Percentiles rank a stretch among this genome's conserved stretches.
phyloP scores from a whole-genome alignment of 2,797 vertebrate species.

The Australoheros facetus region DNA sequence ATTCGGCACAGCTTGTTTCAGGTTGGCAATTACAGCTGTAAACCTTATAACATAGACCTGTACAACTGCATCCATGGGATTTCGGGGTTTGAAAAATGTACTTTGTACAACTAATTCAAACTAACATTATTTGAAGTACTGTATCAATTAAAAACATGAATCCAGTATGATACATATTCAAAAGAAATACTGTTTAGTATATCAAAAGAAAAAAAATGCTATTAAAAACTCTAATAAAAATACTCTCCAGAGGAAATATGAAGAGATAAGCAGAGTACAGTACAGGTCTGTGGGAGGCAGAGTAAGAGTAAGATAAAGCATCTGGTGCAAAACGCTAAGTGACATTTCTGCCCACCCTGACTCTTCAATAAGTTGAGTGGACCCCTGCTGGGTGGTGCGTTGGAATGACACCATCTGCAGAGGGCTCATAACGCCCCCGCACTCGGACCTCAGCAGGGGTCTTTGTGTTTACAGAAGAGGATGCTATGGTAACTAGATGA shows the following conservation, averaged over 20 bases:
- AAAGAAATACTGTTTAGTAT: not conserved
- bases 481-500: conserved; percentile 64
- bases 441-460: conserved; percentile 55
- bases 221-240: conserved; percentile 1
- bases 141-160: not conserved
- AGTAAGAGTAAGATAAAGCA: conserved; percentile 38
- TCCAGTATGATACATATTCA: not conserved
- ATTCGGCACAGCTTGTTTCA: not conserved
- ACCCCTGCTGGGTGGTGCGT: conserved; percentile 43
- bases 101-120: not conserved
- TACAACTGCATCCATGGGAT: not conserved
- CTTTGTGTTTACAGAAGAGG: conserved; percentile 35
- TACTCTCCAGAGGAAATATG: not conserved
- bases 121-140: not conserved
- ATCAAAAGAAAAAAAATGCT: not conserved
- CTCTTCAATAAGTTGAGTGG: conserved; percentile 51
- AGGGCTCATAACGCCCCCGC: conserved; percentile 40
- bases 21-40: not conserved
- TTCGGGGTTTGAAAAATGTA: not conserved
- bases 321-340: conserved; percentile 33
- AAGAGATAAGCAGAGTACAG: conserved; percentile 6
- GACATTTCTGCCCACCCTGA: conserved; percentile 35
- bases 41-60: not conserved
- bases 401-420: conserved; percentile 61
- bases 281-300: conserved; percentile 26